A percentile compares a stretch with the other conserved stretches of the same genome.
Conservation (phyloP, 2,888 invertebrate species). For the Labia minor region DNA sequence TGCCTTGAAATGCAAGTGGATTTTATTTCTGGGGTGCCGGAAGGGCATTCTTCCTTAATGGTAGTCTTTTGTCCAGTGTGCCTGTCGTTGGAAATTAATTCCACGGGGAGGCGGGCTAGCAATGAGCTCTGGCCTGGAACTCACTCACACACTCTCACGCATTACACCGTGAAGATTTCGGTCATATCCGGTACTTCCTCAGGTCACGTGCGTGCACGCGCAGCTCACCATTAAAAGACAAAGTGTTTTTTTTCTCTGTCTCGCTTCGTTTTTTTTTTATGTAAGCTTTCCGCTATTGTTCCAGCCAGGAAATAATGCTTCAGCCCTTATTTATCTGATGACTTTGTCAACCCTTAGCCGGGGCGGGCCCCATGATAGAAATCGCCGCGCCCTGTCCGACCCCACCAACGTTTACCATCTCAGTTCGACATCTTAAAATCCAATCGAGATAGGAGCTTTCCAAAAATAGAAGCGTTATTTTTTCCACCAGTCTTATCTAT, state of each 20-base stretch:
- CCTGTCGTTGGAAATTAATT: neutral
- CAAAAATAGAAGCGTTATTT: too few species aligned
- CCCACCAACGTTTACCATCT: neutral
- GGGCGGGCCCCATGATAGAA: conserved; percentile 1
- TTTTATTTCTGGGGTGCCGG: neutral
- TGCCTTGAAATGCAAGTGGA: neutral
- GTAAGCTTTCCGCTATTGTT: neutral
- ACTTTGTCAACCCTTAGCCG: conserved; percentile 8
- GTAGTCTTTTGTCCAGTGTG: neutral
- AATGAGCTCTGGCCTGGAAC: neutral
- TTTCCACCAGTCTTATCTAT: too few species aligned
- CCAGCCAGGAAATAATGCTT: conserved; percentile 7
- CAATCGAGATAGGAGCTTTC: neutral
- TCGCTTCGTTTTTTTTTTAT: neutral
- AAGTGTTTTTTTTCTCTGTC: neutral
- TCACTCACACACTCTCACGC: neutral
- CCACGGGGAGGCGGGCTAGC: neutral
- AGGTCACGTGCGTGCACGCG: conserved; percentile 13
- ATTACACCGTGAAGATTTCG: neutral
- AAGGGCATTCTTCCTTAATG: neutral
- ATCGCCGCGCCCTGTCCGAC: neutral
- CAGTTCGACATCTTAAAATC: neutral
- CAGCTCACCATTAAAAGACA: neutral
- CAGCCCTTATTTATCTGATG: conserved; percentile 13
- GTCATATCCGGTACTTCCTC: conserved; percentile 13